Evolutionary conservation across 2,113 vertebrate species (phyloP).

Genomic region (Pterocles orientalis): DNA sequence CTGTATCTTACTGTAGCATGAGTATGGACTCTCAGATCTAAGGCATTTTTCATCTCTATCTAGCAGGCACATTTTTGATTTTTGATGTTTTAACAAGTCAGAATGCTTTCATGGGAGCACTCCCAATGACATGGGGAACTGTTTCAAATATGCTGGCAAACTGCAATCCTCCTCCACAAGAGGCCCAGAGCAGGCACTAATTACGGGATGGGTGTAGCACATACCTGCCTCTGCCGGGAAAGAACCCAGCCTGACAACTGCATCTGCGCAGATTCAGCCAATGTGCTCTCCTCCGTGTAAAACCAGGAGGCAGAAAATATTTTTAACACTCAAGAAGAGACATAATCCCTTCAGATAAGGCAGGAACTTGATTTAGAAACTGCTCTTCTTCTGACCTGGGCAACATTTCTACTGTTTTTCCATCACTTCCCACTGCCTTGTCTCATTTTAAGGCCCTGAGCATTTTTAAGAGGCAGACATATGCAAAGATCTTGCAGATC

Average conservation of each 20-base stretch:
- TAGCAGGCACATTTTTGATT: slow-evolving; percentile 28
- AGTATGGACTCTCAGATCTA: background rate
- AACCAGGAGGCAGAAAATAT: background rate
- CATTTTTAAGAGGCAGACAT: background rate
- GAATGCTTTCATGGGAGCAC: slow-evolving; percentile 12
- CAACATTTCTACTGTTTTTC: background rate
- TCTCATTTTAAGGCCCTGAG: background rate
- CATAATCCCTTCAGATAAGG: background rate
- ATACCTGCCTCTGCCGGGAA: slow-evolving; percentile 46
- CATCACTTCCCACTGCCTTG: background rate
- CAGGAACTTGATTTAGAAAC: background rate
- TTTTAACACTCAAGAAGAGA: background rate
- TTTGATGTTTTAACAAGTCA: background rate
- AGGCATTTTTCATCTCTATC: slow-evolving; percentile 9
- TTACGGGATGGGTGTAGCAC: slow-evolving; percentile 37
- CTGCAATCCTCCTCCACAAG: slow-evolving; percentile 17
- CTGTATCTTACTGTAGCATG: background rate
- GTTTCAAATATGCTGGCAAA: slow-evolving; percentile 13
- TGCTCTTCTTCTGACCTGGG: background rate
- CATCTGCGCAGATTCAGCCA: rapidly evolving
- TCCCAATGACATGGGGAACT: background rate
- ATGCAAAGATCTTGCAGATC: background rate
- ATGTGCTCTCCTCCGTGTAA: background rate
- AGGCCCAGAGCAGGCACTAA: slow-evolving; percentile 23
- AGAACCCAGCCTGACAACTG: background rate